Evolutionary conservation across 64 coral and sea anemone genomes (phyloP), one percentile per base, ranked within the genome.

Genomic region (Stichodactyla mertensii): DNA sequence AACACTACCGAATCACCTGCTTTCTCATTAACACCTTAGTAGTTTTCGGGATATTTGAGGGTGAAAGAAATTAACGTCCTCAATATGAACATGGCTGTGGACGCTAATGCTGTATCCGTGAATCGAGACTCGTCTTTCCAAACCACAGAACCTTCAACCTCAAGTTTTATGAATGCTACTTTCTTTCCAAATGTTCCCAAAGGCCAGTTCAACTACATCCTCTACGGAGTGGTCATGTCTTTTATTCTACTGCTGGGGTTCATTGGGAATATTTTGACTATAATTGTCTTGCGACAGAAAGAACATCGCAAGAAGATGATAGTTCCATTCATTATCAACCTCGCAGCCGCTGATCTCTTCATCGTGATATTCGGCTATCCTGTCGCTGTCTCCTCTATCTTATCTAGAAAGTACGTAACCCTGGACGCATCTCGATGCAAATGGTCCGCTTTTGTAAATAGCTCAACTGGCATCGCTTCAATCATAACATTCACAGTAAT

Each of bases 291-390:
- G 4, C 19, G 78, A 54, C 86, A 92, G 51, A 69, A 58, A 16
- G 91, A 92, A 58, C 91, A 92, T 61, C 91, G 91, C 5, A 64
- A 7, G 19, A 92, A 85, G 14, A 88, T 55, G n/a, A 79, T 92
- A 24, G 64, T 86, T 6, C 86, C 86, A 51, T 61, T 85, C 4
- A 91, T 81, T 18, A 81, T 81, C 52, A 81, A 81, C 54, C 78
- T 81, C 15, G 78, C 78, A 7, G 78, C 53, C 20, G 78, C 78
- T 4, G 78, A 81, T 53, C 45, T 81, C 1, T 81, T 81, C 10
- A 81, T 81, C 52, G 78, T 81, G 16, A 16, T 81, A 15, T 81
- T 81, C 19, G 78, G 78, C 51, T 81, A 81, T 20, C 78, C 78
- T 54, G 19, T 81, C 6, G 78, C 78, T 55, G 16, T 81, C 7